These are phyloP conservation scores for Xerus inauris DNA, from an alignment of 2,113 vertebrate genomes.

Conservation along the genomic window DNA sequence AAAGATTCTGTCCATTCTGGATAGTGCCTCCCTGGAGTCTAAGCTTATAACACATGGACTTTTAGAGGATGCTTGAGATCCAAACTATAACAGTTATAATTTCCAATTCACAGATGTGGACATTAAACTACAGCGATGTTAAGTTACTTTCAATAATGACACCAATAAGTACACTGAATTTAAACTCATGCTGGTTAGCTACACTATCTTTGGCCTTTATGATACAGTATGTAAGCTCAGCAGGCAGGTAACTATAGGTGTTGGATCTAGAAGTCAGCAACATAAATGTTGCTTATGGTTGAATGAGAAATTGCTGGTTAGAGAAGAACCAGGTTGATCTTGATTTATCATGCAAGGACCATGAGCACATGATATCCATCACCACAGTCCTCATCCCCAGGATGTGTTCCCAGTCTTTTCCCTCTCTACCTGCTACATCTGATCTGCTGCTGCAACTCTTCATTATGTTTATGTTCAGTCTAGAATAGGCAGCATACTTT, in stretches of 20 bases:
- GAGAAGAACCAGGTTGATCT: not conserved
- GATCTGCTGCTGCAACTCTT: too few relatives aligned
- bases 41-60: too few relatives aligned
- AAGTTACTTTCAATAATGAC: not conserved
- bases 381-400: not conserved
- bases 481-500: not conserved
- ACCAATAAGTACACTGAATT: not conserved
- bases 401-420: too few relatives aligned
- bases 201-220: not conserved
- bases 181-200: not conserved
- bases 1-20: not conserved
- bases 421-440: not conserved
- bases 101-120: not conserved
- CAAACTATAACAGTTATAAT: not conserved
- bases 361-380: not conserved
- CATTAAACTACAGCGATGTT: not conserved
- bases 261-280: not conserved
- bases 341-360: not conserved
- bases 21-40: not conserved
- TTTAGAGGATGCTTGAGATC: too few relatives aligned
- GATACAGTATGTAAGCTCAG: not conserved
- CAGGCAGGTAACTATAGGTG: not conserved
- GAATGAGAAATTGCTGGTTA: not conserved
- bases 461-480: rapidly evolving
- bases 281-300: not conserved